These are phyloP conservation scores for Hycleus phaleratus DNA, from an alignment of 1,140 invertebrate genomes.

Conservation along the genomic window DNA sequence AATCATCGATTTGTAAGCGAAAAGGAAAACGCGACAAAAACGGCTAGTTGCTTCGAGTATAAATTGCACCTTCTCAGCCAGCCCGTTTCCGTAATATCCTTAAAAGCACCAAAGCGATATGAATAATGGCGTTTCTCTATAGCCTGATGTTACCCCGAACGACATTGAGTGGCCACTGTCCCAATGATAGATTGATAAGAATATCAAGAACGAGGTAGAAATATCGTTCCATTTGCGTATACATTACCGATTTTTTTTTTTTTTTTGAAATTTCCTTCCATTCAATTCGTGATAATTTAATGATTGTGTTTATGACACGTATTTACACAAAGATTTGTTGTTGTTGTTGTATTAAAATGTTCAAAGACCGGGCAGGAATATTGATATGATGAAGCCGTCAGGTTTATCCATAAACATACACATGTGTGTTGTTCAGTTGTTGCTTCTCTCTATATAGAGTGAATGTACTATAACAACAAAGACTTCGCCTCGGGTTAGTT, in stretches of 20 bases:
- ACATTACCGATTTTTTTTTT: neutral
- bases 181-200: constrained; percentile 21
- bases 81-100: constrained; percentile 1
- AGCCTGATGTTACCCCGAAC: constrained; percentile 18
- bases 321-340: constrained; percentile 14
- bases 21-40: no score
- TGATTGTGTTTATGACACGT: constrained; percentile 15
- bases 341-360: constrained; percentile 19
- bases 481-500: constrained; percentile 21
- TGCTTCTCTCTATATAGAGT: neutral
- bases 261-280: no score
- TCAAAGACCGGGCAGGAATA: constrained; percentile 17
- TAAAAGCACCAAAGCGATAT: constrained; percentile 12
- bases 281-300: no score
- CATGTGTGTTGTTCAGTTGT: neutral
- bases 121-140: constrained; percentile 21
- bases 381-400: constrained; percentile 27
- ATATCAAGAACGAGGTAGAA: constrained; percentile 15
- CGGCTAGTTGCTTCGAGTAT: no score
- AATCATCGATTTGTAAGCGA: no score
- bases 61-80: no score
- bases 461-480: constrained; percentile 12
- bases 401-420: constrained; percentile 5
- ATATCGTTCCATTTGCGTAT: constrained; percentile 20
- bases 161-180: constrained; percentile 21